phyloP scores from a whole-genome alignment of 2,113 vertebrate species.

The Hippocampus mohnikei region DNA sequence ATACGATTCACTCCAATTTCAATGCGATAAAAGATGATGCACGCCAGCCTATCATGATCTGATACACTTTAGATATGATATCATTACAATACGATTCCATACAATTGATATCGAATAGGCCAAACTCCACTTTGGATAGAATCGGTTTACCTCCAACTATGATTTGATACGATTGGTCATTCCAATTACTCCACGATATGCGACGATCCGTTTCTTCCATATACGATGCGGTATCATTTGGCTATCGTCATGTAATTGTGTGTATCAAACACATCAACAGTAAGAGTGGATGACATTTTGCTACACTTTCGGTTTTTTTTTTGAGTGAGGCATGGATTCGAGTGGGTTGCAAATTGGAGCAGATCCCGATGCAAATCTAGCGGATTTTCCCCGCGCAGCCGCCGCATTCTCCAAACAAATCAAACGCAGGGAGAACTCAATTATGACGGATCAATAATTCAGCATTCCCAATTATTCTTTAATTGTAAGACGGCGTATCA shows the following conservation, averaged over 20 bases:
- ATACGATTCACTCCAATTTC: no score
- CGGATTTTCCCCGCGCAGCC: constrained; percentile 48
- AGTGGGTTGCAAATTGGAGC: not conserved
- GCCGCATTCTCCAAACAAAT: constrained; percentile 57
- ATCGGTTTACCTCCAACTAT: not conserved
- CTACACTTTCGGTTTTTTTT: not conserved
- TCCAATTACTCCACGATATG: not conserved
- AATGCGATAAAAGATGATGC: no score
- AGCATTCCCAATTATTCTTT: constrained; percentile 69
- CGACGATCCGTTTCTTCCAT: not conserved
- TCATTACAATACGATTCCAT: not conserved
- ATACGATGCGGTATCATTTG: not conserved
- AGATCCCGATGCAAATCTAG: constrained; percentile 46
- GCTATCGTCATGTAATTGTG: not conserved
- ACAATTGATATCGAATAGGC: not conserved
- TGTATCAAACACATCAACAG: not conserved
- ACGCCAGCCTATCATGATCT: not conserved
- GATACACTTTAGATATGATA: not conserved
- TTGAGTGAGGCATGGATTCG: constrained; percentile 12
- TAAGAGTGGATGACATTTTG: not conserved
- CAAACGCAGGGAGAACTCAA: constrained; percentile 67
- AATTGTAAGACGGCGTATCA: constrained; percentile 69
- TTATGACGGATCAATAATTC: constrained; percentile 72
- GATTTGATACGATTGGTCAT: not conserved
- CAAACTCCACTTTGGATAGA: not conserved